Evolutionary conservation across 2,113 vertebrate genomes (phyloP), one percentile per base, ranked within the genome.

Genomic region (Cryptotis parvus): DNA sequence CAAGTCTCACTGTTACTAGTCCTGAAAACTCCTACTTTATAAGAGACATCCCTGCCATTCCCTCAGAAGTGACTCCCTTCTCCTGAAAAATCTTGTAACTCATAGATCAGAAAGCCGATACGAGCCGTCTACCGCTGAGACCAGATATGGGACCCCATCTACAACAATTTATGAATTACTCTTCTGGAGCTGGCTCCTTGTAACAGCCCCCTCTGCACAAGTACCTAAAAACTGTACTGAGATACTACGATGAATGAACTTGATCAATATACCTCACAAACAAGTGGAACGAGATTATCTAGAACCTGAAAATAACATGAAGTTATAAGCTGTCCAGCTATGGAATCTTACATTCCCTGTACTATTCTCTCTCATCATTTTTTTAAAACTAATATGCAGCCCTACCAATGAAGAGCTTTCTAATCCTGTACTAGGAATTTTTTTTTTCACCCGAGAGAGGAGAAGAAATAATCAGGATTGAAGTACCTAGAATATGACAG

Each of bases 381-480:
- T 72, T 86, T 43, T 15, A 91, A 35, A 52, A 12, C 55, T 70
- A 68, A 37, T 84, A 43, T 76, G 87, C 33, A 84, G 65, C 22
- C 55, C 12, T 74, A 27, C 49, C 58, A 93, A 10, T 33, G 24
- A 73, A 45, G 24, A 35, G 26, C 72, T 91, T 90, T 88, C 29
- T 88, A 31, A 78, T 91, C 52, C 39, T 24, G 29, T 75, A 26
- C 75, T 73, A 86, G 79, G 68, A 94, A 92, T 58, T 82, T 76
- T 89, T 87, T 91, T 55, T 79, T 81, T 87, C 69, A 66, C n/a
- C n/a, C n/a, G 58, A 39, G 55, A 69, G 3, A 84, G n/a, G n/a
- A 69, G 43, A 92, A 89, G 76, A 91, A 95, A 80, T 61, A 65
- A 26, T 43, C 79, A n/a, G 20, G 70, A 33, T 69, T 92, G 74